Evolutionary conservation across 1,140 invertebrate genomes (phyloP), one percentile per base, ranked within the genome.

Genomic region (Drosophila murphyi): DNA sequence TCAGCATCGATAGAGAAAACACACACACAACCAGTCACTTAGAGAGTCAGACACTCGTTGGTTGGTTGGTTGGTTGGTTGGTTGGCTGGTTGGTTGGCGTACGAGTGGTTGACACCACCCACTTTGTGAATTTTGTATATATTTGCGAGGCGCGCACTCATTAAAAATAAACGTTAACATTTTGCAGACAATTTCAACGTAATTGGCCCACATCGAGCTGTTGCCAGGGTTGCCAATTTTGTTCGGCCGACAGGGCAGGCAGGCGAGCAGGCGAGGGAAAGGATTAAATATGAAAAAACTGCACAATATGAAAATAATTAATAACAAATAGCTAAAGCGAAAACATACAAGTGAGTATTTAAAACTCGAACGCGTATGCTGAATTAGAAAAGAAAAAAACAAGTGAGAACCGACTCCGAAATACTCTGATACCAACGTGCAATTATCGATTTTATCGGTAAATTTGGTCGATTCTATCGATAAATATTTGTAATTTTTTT

Each of bases 131-230:
- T 54, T n/a, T 8, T 39, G 39, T 48, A 32, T 32, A 34, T 45
- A 63, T 60, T 20, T 47, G 35, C 34, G 68, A 48, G 60, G 50
- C 31, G 50, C 35, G 41, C 41, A 71, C 54, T 68, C 65, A 74
- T 74, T 74, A 70, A 80, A 86, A 86, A 76, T 81, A 81, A 81
- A 75, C 82, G 82, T 60, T 81, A 61, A 61, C 70, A 86, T 86
- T 85, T 85, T 74, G 80, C 83, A 74, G 76, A 82, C 82, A 87
- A 87, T 87, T 87, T 87, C 72, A 76, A 77, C 74, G 47, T 87
- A 88, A 87, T 82, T 87, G 83, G 83, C 79, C 79, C 75, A 88
- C 72, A 82, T 82, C 82, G 70, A 41, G 63, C 62, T 59, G 70
- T 57, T 82, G 79, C 78, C 79, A 82, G 67, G 64, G 56, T 20